Base-by-base conservation (phyloP, 1,140 invertebrate species). In the Caenorhabditis inopinata region DNA sequence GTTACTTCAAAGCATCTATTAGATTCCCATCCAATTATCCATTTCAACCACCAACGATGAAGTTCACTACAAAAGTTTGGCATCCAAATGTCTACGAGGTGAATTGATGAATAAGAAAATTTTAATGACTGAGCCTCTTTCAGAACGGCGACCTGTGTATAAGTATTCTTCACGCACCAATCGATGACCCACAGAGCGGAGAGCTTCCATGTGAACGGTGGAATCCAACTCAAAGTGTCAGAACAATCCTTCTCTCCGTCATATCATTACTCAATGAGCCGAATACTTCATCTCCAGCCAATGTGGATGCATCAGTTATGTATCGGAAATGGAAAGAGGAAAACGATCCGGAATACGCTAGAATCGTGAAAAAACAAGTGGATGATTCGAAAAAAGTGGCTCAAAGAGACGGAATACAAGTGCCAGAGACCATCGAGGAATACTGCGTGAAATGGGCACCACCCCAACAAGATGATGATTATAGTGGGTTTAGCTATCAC, bases 71-170 rank as follows among this genome's bases (percentile, higher is more conserved):
- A 83, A 98, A 97, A 93, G 95, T 99, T 85, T 99, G 95, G 96
- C 97, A 99, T 92, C 97, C 97, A 85, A 99, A 99, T 92, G 96
- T 99, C 12, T 99, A 99, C 91, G 96, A 98, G 93, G 95, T 96
- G 53, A n/a, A n/a, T n/a, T n/a, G n/a, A n/a, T n/a, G n/a, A n/a
- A n/a, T n/a, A n/a, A n/a, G 38, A 76, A 21, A 46, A 76, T 11
- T 25, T 46, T 47, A 21, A 21, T 29, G 32, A 46, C 0, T 11
- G 21, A 53, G 49, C 25, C 7, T 46, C 53, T 92, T 92, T 58
- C 90, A 96, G 94, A 98, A 97, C 90, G 97, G 97, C 48, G 97
- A 99, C 90, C 91, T 99, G 27, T 99, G 97, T 91, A 99, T 99
- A 91, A 98, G 96, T 83, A 99, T 99, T 89, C 91, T 99, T 51